Percentiles rank a stretch among this genome's conserved stretches.
Evolutionary conservation across 2,797 vertebrate species (phyloP).

Genomic region (Mionectes olivaceus): DNA sequence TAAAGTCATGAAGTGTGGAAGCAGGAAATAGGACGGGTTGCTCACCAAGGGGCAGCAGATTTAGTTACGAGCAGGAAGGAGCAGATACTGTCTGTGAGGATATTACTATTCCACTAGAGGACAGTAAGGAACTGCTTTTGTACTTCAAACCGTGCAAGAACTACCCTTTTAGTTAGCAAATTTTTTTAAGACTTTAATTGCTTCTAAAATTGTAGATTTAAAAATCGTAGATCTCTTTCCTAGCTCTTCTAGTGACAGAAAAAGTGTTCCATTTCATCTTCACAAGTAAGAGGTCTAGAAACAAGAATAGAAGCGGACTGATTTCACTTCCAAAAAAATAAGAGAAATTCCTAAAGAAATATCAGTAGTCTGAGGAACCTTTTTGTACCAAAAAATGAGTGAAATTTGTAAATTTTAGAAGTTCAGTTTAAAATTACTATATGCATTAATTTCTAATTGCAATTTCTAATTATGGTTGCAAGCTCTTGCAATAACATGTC

Average conservation of each 20-base stretch:
- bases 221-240: background rate
- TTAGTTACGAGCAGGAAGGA: background rate
- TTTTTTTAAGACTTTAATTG: background rate
- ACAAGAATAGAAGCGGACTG: background rate
- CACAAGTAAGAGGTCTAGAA: background rate
- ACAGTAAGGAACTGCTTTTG: slow-evolving; percentile 62
- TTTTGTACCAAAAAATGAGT: background rate
- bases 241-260: background rate
- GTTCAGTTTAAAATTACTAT: background rate
- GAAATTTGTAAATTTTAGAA: background rate
- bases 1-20: background rate
- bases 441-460: background rate
- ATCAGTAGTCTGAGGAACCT: background rate
- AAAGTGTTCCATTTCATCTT: background rate
- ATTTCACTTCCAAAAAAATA: background rate
- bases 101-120: slow-evolving; percentile 63
- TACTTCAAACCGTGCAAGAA: background rate
- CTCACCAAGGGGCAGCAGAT: background rate
- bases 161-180: background rate
- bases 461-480: background rate
- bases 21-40: background rate
- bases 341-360: background rate
- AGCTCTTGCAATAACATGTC: background rate
- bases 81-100: background rate
- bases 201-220: background rate